Percentiles rank a stretch among this genome's conserved stretches.
Evolutionary conservation across 2,113 vertebrate species (phyloP).

Genomic region (Baryphthengus martii): DNA sequence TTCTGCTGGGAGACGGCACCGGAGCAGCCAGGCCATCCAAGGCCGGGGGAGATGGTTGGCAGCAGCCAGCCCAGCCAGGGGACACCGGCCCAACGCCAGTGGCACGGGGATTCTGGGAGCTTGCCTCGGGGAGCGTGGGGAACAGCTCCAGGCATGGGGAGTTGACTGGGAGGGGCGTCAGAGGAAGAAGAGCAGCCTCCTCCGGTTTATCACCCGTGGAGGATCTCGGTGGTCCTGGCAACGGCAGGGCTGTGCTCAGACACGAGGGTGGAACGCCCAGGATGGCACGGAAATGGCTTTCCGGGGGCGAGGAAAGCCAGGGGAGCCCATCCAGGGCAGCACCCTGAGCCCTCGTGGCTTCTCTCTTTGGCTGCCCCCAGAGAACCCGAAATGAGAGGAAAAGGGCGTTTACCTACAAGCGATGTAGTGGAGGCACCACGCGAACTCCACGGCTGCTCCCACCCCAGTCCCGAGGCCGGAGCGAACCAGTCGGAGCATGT

Average conservation of each 20-base stretch:
- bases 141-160: neutral
- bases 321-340: neutral
- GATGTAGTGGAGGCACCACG: slow-evolving; percentile 95
- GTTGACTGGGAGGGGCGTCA: rapidly evolving
- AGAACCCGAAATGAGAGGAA: neutral
- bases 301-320: neutral
- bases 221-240: neutral
- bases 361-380: neutral
- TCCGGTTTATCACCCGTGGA: neutral
- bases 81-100: neutral
- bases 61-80: neutral
- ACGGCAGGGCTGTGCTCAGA: neutral
- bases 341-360: rapidly evolving
- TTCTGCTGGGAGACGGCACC: neutral
- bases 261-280: rapidly evolving
- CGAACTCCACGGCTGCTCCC: slow-evolving; percentile 86
- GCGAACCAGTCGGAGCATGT: slow-evolving; percentile 79
- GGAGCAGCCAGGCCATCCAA: neutral
- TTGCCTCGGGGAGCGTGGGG: neutral
- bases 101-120: neutral
- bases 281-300: neutral
- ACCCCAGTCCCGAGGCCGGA: slow-evolving; percentile 75
- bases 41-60: neutral
- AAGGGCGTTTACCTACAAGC: slow-evolving; percentile 78
- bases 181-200: neutral